phyloP scores from a whole-genome alignment of 2,888 invertebrate species.

The Rhorus exstirpatorius region DNA sequence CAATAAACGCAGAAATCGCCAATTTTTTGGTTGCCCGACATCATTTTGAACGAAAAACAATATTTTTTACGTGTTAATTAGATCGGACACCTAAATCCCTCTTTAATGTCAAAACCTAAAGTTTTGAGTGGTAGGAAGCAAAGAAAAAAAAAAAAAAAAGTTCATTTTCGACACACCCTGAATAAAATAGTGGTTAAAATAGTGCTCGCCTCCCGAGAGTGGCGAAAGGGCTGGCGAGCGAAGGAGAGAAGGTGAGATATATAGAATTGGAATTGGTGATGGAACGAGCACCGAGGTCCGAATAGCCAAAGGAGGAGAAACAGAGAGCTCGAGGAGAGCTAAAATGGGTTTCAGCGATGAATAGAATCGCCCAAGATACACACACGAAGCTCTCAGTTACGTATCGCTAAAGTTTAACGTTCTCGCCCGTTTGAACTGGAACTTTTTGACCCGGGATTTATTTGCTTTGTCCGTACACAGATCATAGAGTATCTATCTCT shows the following conservation, averaged over 20 bases:
- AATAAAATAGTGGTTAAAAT: too few relatives aligned
- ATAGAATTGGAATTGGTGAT: slow-evolving; percentile 54
- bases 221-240: slow-evolving; percentile 12
- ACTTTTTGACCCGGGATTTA: slow-evolving; percentile 74
- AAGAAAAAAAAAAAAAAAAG: too few relatives aligned
- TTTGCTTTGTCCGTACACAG: slow-evolving; percentile 64
- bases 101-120: too few relatives aligned
- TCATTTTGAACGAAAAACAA: too few relatives aligned
- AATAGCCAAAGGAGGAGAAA: slow-evolving; percentile 9
- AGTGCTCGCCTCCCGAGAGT: too few relatives aligned
- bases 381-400: not conserved
- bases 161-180: too few relatives aligned
- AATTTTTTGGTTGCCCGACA: too few relatives aligned
- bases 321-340: slow-evolving; percentile 18
- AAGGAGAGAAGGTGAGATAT: slow-evolving; percentile 41
- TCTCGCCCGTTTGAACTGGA: slow-evolving; percentile 66
- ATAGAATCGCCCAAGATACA: slow-evolving; percentile 12
- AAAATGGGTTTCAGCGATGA: slow-evolving; percentile 39
- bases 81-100: too few relatives aligned
- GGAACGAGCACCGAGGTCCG: slow-evolving; percentile 43
- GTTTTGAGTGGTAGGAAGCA: too few relatives aligned
- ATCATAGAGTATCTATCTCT: not conserved
- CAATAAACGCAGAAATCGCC: too few relatives aligned
- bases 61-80: too few relatives aligned
- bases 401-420: slow-evolving; percentile 72